A percentile compares a stretch with the other conserved stretches of the same genome.
phyloP scores from a whole-genome alignment of 2,888 invertebrate species.

The Drosophila barbarae region DNA sequence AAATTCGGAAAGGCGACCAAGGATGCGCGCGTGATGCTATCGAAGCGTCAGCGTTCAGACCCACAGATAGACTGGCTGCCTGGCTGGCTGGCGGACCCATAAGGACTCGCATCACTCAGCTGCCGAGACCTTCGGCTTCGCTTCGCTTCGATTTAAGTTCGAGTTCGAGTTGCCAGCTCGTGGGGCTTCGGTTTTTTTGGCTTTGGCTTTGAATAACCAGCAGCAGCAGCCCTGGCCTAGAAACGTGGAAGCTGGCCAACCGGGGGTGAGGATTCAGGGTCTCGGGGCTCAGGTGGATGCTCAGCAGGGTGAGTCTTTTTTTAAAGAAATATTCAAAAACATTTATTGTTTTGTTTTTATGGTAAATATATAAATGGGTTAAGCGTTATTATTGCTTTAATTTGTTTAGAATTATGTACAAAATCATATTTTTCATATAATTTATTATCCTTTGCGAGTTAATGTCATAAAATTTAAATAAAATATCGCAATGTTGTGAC shows the following conservation, averaged over 20 bases:
- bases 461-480: too few relatives aligned
- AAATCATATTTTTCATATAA: too few relatives aligned
- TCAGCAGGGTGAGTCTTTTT: constrained; percentile 5
- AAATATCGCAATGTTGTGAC: not conserved
- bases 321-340: not conserved
- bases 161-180: constrained; percentile 37
- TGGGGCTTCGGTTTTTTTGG: constrained; percentile 41
- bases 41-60: constrained; percentile 54
- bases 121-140: constrained; percentile 39
- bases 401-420: too few relatives aligned
- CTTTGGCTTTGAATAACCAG: constrained; percentile 40
- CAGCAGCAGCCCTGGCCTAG: constrained; percentile 65
- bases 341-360: too few relatives aligned
- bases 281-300: constrained; percentile 24
- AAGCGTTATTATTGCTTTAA: too few relatives aligned
- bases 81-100: constrained; percentile 11
- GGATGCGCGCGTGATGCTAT: constrained; percentile 41
- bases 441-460: too few relatives aligned
- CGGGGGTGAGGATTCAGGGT: not conserved
- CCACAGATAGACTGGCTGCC: constrained; percentile 67
- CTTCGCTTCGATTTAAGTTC: constrained; percentile 40
- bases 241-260: constrained; percentile 44
- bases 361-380: not conserved
- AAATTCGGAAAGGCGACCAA: constrained; percentile 1
- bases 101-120: constrained; percentile 28